Base-by-base conservation (phyloP, 2,888 invertebrate species). In the Orthosia incerta region DNA sequence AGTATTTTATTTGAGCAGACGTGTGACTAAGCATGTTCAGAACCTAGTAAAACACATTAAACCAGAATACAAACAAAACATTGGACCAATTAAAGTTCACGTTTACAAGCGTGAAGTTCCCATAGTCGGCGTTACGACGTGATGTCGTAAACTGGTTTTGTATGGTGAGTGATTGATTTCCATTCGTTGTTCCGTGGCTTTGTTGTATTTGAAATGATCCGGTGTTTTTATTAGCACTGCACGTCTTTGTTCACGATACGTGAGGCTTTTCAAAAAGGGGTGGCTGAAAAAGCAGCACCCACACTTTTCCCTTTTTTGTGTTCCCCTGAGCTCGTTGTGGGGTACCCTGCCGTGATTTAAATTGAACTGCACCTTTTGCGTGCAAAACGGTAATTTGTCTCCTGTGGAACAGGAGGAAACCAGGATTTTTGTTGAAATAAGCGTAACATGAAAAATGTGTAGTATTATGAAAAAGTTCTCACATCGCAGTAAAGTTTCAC, bases 311-410 rank as follows among this genome's bases (percentile, higher is more conserved):
- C 69, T 75, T 85, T 84, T 85, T 71, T 79, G 50, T 64, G 60
- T 71, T 82, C 20, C 71, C 57, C 56, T 69, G 53, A 82, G 31
- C 62, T 65, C 69, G 71, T 68, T 76, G 75, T 63, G 70, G 71
- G 72, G 70, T 63, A 51, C 74, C 76, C 71, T 64, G 48, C 57
- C 64, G 65, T 74, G 77, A 77, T 82, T 82, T 74, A 85, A 85
- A 87, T 86, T 85, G 77, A 86, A 84, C 86, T 86, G 84, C 85
- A 86, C 79, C 71, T 76, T 83, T 80, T 78, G 79, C 81, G 86
- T 85, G 76, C 60, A 67, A 76, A 75, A 81, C 64, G 57, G 82
- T 84, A 75, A 86, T 85, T 81, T 76, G 69, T 85, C 74, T 84
- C 69, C 31, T 70, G 63, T 13, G 48, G 60, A 69, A 73, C 51